Evolutionary conservation across 2,113 vertebrate species (phyloP).

Genomic region (Castor canadensis): DNA sequence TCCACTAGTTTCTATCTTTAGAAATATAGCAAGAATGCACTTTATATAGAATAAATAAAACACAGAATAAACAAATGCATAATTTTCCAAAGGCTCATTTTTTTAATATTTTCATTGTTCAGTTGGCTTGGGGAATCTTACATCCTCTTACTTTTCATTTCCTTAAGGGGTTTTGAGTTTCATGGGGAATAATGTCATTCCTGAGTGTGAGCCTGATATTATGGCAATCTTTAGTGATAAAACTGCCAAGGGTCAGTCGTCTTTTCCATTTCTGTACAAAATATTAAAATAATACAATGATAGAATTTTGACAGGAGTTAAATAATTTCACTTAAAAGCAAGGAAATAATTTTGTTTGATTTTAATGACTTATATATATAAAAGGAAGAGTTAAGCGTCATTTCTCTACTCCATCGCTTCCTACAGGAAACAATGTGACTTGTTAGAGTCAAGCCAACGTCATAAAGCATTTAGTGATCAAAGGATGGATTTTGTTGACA

Average conservation of each 20-base stretch:
- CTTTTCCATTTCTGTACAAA: not conserved
- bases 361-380: not conserved
- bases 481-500: not conserved
- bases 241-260: not conserved
- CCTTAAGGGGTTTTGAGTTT: not conserved
- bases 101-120: not conserved
- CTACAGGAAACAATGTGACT: not conserved
- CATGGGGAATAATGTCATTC: not conserved
- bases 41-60: conserved; percentile 8
- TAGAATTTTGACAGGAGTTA: not conserved
- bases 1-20: not conserved
- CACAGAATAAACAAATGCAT: not conserved
- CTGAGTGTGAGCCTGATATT: not conserved
- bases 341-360: not conserved
- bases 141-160: not conserved
- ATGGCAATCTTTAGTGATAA: not conserved
- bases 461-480: not conserved
- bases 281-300: not conserved
- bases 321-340: not conserved
- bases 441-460: not conserved
- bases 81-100: not conserved
- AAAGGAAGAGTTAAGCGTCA: not conserved
- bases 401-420: not conserved
- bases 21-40: not conserved
- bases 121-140: not conserved